Base-by-base conservation (phyloP, 2,888 invertebrate genomes). In the Thera obeliscata region DNA sequence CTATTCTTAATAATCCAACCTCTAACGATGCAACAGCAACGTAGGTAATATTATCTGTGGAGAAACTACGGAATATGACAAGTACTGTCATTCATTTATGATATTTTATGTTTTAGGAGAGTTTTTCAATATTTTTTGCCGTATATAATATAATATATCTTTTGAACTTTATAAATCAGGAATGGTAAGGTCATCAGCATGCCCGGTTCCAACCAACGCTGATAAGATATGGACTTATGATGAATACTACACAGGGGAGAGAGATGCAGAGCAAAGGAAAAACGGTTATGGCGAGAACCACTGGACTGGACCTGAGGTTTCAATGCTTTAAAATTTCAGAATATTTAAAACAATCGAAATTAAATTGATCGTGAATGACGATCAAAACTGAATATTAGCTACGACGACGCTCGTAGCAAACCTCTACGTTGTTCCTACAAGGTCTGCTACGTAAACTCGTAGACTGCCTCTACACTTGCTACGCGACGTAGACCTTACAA, bases 221-320 rank as follows among this genome's bases (percentile, higher is more conserved):
- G 71, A 82, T 0, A 86, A 84, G 60, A 72, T 57, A 9, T 88
- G 87, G 86, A 75, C 78, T 0, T 89, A 89, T 64, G 57, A 80
- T 2, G 84, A 93, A 69, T 89, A 89, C 74, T 92, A 90, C 56
- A n/a, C 77, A 1, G 93, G 92, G n/a, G 78, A 87, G 3, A 84
- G 73, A 72, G 90, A 91, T 74, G 64, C 80, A 2, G 80, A 87
- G 12, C 66, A 76, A 0, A 76, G 86, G 43, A 84, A 76, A 67
- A 76, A 63, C 67, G 87, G 86, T 0, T 8, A 75, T 2, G 91
- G 88, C 1, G 75, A 77, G 52, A 79, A 88, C 61, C 80, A 86
- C 61, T 92, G 91, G 91, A 78, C 82, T 9, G 88, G 90, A 9
- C 83, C 89, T 12, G 81, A 90, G 86, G 92, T 81, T 81, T 63